Base-by-base conservation (phyloP, 2,888 invertebrate genomes). In the Acanthopleura granulata region DNA sequence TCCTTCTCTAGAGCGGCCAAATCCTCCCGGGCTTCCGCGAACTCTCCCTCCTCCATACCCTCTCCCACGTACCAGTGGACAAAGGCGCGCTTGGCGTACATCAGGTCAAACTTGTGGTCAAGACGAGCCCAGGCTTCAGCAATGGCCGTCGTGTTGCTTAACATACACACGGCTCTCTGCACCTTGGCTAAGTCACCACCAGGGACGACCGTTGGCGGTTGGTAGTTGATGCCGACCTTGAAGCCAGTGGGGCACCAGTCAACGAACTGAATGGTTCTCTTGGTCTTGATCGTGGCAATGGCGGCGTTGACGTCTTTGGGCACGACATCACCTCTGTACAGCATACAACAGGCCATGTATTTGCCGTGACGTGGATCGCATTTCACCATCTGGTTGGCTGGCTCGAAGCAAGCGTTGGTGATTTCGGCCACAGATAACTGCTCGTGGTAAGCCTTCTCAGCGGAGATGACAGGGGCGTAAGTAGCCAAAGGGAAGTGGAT, bases 61-160 rank as follows among this genome's bases (percentile, higher is more conserved):
- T 57, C 57, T 57, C 57, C 57, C 57, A 57, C 57, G 22, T 57
- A 57, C 57, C 57, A 57, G 22, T 57, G 57, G 57, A 57, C 57
- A 22, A 57, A 57, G n/a, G 57, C 57, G 12, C 57, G 57, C 22
- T 57, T 57, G 57, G 57, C 57, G 57, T 57, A 57, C 57, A 57
- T 57, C 57, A 57, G 57, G 22, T 57, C 57, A 57, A 57, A 57
- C 12, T 57, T 57, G 57, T 57, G 57, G 57, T 57, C 57, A 57
- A 57, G 57, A 57, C 57, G 57, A 22, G 57, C 57, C 57, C 57
- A 57, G 57, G 57, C 57, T 12, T 95, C 94, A n/a, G 94, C 94
- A 86, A 96, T 96, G 83, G 96, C 96, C 18, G 96, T 97, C 16
- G 97, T 97, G 91, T 97, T 97, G 88, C 95, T 94, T 72, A 96